phyloP scores from a whole-genome alignment of 1,140 invertebrate species.

The Coboldia fuscipes region DNA sequence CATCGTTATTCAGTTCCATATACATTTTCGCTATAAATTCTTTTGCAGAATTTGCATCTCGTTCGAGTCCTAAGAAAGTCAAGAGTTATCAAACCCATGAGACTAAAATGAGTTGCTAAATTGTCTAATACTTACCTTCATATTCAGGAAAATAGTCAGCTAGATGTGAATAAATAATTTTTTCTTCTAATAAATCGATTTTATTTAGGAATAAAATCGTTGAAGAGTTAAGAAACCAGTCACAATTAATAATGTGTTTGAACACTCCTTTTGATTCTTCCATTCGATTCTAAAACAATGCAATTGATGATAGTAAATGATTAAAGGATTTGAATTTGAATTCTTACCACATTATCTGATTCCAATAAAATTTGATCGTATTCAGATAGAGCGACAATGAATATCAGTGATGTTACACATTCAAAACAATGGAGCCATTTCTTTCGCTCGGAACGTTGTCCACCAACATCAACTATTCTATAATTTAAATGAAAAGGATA shows the following conservation, averaged over 20 bases:
- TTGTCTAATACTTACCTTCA: constrained; percentile 68
- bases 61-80: constrained; percentile 90
- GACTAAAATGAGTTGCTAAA: too few relatives aligned
- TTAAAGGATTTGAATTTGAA: constrained; percentile 1
- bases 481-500: too few relatives aligned
- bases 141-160: constrained; percentile 92
- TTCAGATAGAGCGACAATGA: too few relatives aligned
- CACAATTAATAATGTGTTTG: not conserved
- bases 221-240: constrained; percentile 25
- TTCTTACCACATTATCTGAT: constrained; percentile 20
- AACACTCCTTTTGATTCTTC: constrained; percentile 39
- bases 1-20: constrained; percentile 99
- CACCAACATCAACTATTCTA: constrained; percentile 73
- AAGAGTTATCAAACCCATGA: too few relatives aligned
- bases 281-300: constrained; percentile 67
- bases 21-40: constrained; percentile 99
- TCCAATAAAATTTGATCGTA: constrained; percentile 22
- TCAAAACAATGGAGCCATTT: too few relatives aligned
- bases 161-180: constrained; percentile 86
- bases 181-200: constrained; percentile 84
- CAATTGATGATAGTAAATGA: not conserved
- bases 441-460: constrained; percentile 61
- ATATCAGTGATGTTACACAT: too few relatives aligned
- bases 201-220: constrained; percentile 90
- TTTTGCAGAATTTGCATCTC: constrained; percentile 93